A percentile compares a stretch with the other conserved stretches of the same genome.
Evolutionary conservation across 1,140 invertebrate species (phyloP).

Genomic region (Papilio dardanus): DNA sequence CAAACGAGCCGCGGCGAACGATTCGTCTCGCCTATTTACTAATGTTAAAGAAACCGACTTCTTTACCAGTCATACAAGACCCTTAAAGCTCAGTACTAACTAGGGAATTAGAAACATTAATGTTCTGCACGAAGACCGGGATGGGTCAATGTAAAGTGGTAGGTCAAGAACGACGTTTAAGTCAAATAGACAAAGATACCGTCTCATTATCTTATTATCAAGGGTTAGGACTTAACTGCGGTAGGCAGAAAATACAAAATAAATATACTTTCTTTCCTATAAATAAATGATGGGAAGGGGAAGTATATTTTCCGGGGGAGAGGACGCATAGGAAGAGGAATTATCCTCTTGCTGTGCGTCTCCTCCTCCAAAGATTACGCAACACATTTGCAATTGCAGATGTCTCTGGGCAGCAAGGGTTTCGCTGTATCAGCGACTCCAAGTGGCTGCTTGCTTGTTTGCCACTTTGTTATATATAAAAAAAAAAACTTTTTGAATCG

Average conservation of each 20-base stretch:
- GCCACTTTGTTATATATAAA: neutral
- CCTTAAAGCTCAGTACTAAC: neutral
- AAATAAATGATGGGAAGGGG: no score
- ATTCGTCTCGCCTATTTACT: conserved; percentile 70
- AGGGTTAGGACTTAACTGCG: conserved; percentile 45
- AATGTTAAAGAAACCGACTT: conserved; percentile 35
- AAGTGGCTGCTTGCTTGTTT: no score
- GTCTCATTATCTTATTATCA: conserved; percentile 66
- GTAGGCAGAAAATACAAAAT: conserved; percentile 28
- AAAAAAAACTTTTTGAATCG: neutral
- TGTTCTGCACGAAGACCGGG: conserved; percentile 24
- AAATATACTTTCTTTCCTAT: no score
- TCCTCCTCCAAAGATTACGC: no score
- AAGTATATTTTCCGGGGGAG: no score
- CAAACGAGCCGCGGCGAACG: conserved; percentile 72
- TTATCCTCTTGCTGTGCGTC: no score
- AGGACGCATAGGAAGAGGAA: no score
- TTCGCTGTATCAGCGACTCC: no score
- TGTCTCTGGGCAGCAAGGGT: no score
- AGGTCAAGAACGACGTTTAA: conserved; percentile 26
- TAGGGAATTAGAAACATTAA: neutral
- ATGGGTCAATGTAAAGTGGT: conserved; percentile 3
- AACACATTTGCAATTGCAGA: no score
- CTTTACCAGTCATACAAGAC: conserved; percentile 51
- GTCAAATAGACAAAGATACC: conserved; percentile 71